Base-by-base conservation (phyloP, 2,888 invertebrate genomes). In the Tetropium fuscum region DNA sequence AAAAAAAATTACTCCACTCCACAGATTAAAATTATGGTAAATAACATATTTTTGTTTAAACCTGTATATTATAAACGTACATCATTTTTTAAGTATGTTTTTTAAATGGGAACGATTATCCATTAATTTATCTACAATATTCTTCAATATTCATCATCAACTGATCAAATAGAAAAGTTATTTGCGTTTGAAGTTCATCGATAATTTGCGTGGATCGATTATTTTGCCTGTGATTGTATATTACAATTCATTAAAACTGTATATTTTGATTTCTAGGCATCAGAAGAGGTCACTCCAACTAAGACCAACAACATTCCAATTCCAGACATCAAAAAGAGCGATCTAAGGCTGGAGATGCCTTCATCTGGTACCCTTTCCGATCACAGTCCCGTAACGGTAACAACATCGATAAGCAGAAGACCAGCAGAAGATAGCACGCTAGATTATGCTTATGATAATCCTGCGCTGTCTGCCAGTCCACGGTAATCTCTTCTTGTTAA, bases 401-500 rank as follows among this genome's bases (percentile, higher is more conserved):
- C 89, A 69, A 91, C 92, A 3, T 87, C 89, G 0, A 83, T 91
- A 0, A 90, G 89, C 66, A 84, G 92, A 58, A 86, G 91, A 71
- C 92, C 92, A 0, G 90, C 91, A 11, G 92, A 93, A 77, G 92
- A 92, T 66, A 73, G 74, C 54, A 90, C 91, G 1, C 81, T 90
- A 32, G 92, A 92, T 71, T 92, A 90, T 71, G 90, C 91, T 0
- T 92, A 92, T 74, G 92, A 92, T 72, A 93, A 93, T 79, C 90
- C 89, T 74, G 92, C 87, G 0, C 87, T 93, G 87, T 25, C 48
- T 2, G 8, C 19, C 25, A 49, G 22, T 38, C 38, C 38, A 8
- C 38, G 38, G 22, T 48, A 36, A 19, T n/a, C n/a, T n/a, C n/a
- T n/a, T n/a, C n/a, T n/a, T n/a, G n/a, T n/a, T n/a, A n/a, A n/a